Evolutionary conservation across 2,797 vertebrate genomes (phyloP).

Genomic region (Ptychadena robeensis): DNA sequence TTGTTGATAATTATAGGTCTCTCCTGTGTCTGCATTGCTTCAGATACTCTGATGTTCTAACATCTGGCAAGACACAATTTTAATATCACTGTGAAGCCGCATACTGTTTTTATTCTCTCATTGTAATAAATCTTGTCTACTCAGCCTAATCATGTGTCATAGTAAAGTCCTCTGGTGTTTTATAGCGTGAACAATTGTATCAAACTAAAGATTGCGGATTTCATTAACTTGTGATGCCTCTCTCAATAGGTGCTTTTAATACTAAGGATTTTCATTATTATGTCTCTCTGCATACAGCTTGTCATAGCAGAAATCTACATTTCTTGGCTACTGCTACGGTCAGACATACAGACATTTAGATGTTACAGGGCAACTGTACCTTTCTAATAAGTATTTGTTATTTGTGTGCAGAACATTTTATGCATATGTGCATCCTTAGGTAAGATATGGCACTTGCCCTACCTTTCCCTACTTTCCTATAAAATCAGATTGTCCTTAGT

Average conservation of each 20-base stretch:
- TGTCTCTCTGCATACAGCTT: too few species aligned
- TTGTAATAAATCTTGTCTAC: conserved; percentile 58
- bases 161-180: conserved; percentile 52
- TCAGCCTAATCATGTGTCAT: conserved; percentile 54
- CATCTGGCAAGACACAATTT: conserved; percentile 51
- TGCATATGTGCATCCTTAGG: too few species aligned
- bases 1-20: conserved; percentile 53
- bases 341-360: too few species aligned
- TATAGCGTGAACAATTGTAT: conserved; percentile 37
- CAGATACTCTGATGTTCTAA: conserved; percentile 31
- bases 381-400: too few species aligned
- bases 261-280: conserved; percentile 31
- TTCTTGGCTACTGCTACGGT: too few species aligned
- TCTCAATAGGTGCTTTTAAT: conserved; percentile 48
- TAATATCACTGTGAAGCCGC: conserved; percentile 54
- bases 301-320: too few species aligned
- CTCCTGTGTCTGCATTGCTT: conserved; percentile 51
- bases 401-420: too few species aligned
- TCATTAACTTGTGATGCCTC: conserved; percentile 34
- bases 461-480: too few species aligned
- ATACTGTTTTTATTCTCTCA: conserved; percentile 61
- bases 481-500: too few species aligned
- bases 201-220: conserved; percentile 23
- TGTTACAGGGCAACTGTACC: too few species aligned
- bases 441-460: too few species aligned